These are phyloP conservation scores for Plecturocebus donacophilus DNA, from an alignment of 2,113 vertebrate species.

Conservation along the genomic window DNA sequence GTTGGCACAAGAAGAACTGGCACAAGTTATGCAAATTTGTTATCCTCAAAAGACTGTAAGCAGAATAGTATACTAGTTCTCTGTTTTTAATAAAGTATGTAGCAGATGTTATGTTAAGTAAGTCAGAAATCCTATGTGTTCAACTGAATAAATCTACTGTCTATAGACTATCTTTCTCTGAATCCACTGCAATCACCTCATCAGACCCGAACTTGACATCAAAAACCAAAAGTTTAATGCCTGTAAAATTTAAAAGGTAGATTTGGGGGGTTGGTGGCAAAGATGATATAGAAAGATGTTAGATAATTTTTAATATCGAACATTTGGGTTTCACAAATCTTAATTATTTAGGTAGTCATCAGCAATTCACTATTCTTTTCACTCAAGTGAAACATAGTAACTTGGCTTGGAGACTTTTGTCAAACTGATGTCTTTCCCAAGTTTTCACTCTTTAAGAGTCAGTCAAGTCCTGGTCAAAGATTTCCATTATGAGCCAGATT, in stretches of 20 bases:
- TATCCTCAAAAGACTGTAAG: neutral
- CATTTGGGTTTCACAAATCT: slow-evolving; percentile 23
- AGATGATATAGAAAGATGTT: neutral
- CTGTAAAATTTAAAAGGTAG: slow-evolving; percentile 9
- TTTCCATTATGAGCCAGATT: neutral
- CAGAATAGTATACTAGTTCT: neutral
- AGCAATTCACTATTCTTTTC: slow-evolving; percentile 26
- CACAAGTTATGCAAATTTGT: slow-evolving; percentile 36
- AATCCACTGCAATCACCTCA: neutral
- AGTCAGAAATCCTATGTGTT: slow-evolving; percentile 33
- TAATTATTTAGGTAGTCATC: slow-evolving; percentile 49
- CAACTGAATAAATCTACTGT: slow-evolving; percentile 37
- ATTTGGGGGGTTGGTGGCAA: neutral
- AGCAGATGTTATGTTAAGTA: slow-evolving; percentile 24
- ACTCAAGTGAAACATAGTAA: neutral
- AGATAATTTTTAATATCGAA: slow-evolving; percentile 35
- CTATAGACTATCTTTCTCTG: neutral
- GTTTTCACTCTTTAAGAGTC: slow-evolving; percentile 20
- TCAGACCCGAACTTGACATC: slow-evolving; percentile 6
- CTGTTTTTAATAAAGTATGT: slow-evolving; percentile 19
- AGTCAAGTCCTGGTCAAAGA: slow-evolving; percentile 36
- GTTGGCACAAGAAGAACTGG: neutral
- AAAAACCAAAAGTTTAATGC: neutral
- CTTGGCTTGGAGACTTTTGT: slow-evolving; percentile 1
- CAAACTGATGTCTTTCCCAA: slow-evolving; percentile 7